phyloP scores from a whole-genome alignment of 2,797 vertebrate genomes.

The Semotilus atromaculatus region DNA sequence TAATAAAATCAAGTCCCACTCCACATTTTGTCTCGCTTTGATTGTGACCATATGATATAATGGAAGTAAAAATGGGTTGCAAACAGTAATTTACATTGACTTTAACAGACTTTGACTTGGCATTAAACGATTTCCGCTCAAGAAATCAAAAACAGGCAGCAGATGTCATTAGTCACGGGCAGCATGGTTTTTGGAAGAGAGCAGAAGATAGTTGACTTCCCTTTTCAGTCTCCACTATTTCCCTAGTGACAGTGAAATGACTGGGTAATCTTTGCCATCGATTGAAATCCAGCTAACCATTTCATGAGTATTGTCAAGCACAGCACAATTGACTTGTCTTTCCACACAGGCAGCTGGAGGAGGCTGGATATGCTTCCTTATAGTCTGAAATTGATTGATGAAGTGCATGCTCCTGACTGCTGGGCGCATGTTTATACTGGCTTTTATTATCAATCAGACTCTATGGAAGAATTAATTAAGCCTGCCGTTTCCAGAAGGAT shows the following conservation, averaged over 20 bases:
- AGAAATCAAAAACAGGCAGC: background rate
- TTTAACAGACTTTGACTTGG: background rate
- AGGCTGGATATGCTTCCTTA: constrained; percentile 44
- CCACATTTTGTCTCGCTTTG: background rate
- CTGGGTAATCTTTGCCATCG: constrained; percentile 59
- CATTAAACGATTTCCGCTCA: constrained; percentile 13
- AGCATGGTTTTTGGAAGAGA: constrained; percentile 19
- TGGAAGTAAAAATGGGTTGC: background rate
- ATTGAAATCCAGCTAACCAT: constrained; percentile 62
- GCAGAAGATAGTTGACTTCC: constrained; percentile 14
- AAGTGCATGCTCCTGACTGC: constrained; percentile 45
- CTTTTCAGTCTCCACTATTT: constrained; percentile 18
- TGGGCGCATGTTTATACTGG: constrained; percentile 55
- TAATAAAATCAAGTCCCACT: background rate
- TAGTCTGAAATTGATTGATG: constrained; percentile 57
- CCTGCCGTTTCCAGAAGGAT: constrained; percentile 15
- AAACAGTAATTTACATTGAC: constrained; percentile 14
- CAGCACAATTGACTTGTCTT: constrained; percentile 58
- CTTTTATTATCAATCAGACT: constrained; percentile 56
- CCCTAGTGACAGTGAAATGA: constrained; percentile 55
- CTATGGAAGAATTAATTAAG: constrained; percentile 48
- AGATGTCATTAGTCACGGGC: constrained; percentile 3
- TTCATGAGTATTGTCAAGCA: constrained; percentile 59
- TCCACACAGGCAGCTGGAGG: constrained; percentile 42
- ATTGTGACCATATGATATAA: background rate